Evolutionary conservation across 1,140 invertebrate genomes (phyloP).

Genomic region (Bombus haemorrhoidalis): DNA sequence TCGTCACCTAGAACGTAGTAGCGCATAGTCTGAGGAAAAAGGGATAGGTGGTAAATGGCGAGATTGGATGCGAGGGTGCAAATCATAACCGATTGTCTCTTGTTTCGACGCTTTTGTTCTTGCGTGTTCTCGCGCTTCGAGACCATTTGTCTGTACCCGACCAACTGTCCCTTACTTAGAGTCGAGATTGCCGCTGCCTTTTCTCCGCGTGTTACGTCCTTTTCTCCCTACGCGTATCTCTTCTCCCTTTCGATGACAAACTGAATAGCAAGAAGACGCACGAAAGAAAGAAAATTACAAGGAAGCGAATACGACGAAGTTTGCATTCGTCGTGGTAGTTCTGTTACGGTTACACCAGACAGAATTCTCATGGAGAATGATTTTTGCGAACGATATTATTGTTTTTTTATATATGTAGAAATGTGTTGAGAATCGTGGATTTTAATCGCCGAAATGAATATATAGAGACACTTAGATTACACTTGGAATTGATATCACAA

Average conservation of each 20-base stretch:
- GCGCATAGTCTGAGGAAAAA: neutral
- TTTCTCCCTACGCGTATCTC: neutral
- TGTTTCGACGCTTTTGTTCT: constrained; percentile 67
- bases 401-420: no score
- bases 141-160: constrained; percentile 57
- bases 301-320: neutral
- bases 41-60: constrained; percentile 30
- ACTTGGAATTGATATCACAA: no score
- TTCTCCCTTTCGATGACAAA: constrained; percentile 6
- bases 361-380: neutral
- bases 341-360: no score
- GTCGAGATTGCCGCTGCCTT: constrained; percentile 34
- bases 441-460: no score
- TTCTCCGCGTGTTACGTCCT: neutral
- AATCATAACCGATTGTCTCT: constrained; percentile 72
- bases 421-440: no score
- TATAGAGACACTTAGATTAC: no score
- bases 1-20: constrained; percentile 19
- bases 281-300: constrained; percentile 23
- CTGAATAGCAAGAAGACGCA: constrained; percentile 28
- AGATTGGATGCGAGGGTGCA: constrained; percentile 42
- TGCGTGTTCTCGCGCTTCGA: constrained; percentile 40
- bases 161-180: constrained; percentile 15
- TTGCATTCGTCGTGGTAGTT: neutral
- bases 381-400: neutral